phyloP scores from a whole-genome alignment of 2,113 vertebrate genomes.

The Acinonyx jubatus region DNA sequence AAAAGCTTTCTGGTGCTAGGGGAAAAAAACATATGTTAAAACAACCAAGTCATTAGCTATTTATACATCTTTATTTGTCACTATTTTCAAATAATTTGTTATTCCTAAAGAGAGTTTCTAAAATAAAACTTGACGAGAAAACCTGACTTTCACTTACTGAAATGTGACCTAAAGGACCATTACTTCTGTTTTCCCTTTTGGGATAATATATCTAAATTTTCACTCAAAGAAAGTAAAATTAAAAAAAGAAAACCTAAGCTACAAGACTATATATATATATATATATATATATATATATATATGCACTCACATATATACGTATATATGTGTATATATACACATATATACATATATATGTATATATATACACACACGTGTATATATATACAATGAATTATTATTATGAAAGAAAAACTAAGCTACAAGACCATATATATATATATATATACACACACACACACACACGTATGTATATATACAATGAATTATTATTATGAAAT shows the following conservation, averaged over 20 bases:
- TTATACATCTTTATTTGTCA: neutral
- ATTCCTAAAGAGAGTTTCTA: neutral
- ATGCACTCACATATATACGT: fast-evolving
- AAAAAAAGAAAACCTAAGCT: neutral
- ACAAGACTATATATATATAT: neutral
- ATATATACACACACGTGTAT: too few relatives aligned
- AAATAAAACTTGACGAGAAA: neutral
- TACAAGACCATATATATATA: neutral
- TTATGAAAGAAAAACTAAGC: neutral
- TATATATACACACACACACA: too few relatives aligned
- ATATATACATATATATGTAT: too few relatives aligned
- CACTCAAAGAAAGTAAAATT: neutral
- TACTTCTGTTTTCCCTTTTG: neutral
- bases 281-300: too few relatives aligned
- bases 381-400: too few relatives aligned
- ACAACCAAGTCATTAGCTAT: neutral
- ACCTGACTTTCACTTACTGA: neutral
- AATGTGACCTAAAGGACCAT: neutral
- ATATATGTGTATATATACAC: fast-evolving
- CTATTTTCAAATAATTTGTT: neutral
- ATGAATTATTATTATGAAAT: neutral
- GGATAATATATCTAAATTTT: neutral
- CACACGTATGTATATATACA: too few relatives aligned
- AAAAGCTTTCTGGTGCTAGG: neutral
- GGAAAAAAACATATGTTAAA: neutral